phyloP scores from a whole-genome alignment of 2,797 vertebrate species.

The Leptodactylus fallax region DNA sequence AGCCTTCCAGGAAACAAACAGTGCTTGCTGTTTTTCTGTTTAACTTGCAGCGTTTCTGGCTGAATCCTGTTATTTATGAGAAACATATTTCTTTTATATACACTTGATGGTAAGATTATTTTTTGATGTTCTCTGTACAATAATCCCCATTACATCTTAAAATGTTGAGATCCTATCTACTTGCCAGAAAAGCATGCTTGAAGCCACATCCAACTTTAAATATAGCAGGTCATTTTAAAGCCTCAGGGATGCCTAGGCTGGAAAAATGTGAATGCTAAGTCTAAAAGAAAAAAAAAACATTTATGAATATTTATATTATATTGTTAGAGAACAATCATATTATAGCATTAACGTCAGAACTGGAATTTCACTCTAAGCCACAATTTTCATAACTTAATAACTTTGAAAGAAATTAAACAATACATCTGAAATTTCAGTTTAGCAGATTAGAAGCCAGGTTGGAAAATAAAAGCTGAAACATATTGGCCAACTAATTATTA shows the following conservation, averaged over 20 bases:
- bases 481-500: background rate
- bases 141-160: slow-evolving; percentile 12
- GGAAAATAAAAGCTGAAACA: background rate
- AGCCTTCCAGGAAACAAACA: slow-evolving; percentile 49
- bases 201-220: slow-evolving; percentile 15
- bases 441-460: background rate
- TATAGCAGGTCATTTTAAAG: slow-evolving; percentile 17
- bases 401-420: slow-evolving; percentile 26
- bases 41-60: slow-evolving; percentile 22
- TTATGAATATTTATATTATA: slow-evolving; percentile 31
- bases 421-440: slow-evolving; percentile 19
- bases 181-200: background rate
- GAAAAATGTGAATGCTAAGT: background rate
- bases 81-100: slow-evolving; percentile 21
- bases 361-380: slow-evolving; percentile 6
- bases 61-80: slow-evolving; percentile 31
- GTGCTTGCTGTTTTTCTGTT: slow-evolving; percentile 37
- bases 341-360: background rate
- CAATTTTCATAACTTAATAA: slow-evolving; percentile 9
- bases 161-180: slow-evolving; percentile 34
- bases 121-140: slow-evolving; percentile 32
- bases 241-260: slow-evolving; percentile 8
- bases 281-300: background rate
- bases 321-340: slow-evolving; percentile 15
- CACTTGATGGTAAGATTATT: slow-evolving; percentile 22